Percentiles rank a stretch among this genome's conserved stretches.
These are phyloP conservation scores for Nerophis lumbriciformis DNA, from an alignment of 2,113 vertebrate genomes.

Conservation along the genomic window DNA sequence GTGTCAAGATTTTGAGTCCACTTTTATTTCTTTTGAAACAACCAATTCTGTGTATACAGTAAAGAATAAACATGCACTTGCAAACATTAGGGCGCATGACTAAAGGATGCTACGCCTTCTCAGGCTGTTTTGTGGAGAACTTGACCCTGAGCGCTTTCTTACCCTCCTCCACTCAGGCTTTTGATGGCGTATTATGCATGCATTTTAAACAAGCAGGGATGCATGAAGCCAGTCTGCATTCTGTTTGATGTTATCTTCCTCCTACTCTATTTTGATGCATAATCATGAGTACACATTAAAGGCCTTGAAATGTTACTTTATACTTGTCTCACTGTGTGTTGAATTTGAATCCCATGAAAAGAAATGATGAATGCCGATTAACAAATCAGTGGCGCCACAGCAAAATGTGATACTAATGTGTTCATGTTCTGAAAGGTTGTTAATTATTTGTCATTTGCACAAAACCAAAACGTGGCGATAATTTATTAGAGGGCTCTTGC, in stretches of 20 bases:
- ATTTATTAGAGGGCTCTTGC: no score
- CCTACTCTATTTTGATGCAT: not conserved
- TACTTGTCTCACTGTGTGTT: not conserved
- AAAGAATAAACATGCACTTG: not conserved
- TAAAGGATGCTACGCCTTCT: constrained; percentile 19
- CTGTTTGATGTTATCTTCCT: constrained; percentile 35
- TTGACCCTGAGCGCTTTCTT: constrained; percentile 35
- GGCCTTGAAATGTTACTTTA: not conserved
- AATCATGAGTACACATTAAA: not conserved
- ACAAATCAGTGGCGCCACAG: no score
- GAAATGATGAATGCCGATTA: not conserved
- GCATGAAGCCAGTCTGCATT: constrained; percentile 23
- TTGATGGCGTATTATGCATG: constrained; percentile 39
- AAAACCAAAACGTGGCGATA: no score
- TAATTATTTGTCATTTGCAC: no score
- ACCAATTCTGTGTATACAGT: not conserved
- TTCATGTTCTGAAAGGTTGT: no score
- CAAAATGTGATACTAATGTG: no score
- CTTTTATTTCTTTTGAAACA: no score
- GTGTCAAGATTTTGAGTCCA: no score
- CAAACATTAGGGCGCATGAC: constrained; percentile 12
- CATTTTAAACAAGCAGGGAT: constrained; percentile 35
- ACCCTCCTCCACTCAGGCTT: constrained; percentile 26
- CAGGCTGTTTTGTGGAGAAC: constrained; percentile 27
- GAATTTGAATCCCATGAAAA: not conserved